Base-by-base conservation (phyloP, 1,140 invertebrate genomes). In the Branchinecta lynchi region DNA sequence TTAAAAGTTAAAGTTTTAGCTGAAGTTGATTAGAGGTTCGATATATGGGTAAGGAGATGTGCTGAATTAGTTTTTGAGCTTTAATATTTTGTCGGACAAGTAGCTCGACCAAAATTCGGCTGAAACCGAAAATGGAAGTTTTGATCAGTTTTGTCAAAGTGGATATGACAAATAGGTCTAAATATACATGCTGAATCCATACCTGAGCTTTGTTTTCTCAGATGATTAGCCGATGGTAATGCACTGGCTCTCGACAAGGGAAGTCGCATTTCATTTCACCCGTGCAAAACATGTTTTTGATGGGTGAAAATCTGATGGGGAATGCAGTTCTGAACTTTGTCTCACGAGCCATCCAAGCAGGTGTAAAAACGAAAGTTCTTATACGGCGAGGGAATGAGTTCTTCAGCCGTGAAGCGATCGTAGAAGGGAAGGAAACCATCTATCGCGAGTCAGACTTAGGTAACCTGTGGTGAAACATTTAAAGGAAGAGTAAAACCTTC, bases 381-480 rank as follows among this genome's bases (percentile, higher is more conserved):
- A 51, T n/a, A 51, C 9, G 46, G 46, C 9, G 46, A 51, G 46
- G 46, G n/a, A 9, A 51, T n/a, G 46, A 51, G 46, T 51, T 51
- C n/a, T 51, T n/a, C 46, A 51, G 46, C 46, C 46, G 46, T 9
- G 46, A 51, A 51, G 46, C 46, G 46, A 51, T 51, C n/a, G 9
- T 51, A 51, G 46, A 51, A 51, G 46, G 9, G 9, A 51, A 51
- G 46, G 46, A 51, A 51, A 51, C n/a, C n/a, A 51, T 51, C 46
- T n/a, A 51, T 51, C 46, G 46, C 46, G n/a, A 51, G 46, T 51
- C n/a, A n/a, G 46, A 51, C 46, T 51, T 51, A 51, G 46, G 46
- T 9, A 51, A 51, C 46, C 9, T 51, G 46, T 51, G n/a, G n/a
- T 51, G n/a, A 51, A 51, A 51, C 46, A 51, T 51, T 9, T 51